phyloP scores from a whole-genome alignment of 2,888 invertebrate genomes.

The Clistopyga incitator region DNA sequence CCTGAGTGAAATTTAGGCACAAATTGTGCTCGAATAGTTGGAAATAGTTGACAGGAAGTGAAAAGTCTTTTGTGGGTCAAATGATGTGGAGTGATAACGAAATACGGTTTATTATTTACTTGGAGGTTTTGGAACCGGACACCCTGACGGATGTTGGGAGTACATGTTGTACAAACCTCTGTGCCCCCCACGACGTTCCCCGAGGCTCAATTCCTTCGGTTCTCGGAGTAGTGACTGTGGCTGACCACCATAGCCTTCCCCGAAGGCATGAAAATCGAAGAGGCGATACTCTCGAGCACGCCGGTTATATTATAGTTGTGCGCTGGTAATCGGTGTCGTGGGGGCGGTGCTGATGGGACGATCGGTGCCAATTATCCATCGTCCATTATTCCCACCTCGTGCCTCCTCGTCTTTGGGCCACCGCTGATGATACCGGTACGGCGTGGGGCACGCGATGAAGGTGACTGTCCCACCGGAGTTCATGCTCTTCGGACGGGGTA shows the following conservation, averaged over 20 bases:
- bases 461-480: constrained; percentile 6
- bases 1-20: too few species aligned
- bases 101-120: neutral
- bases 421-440: constrained; percentile 19
- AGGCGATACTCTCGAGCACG: constrained; percentile 16
- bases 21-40: too few species aligned
- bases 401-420: constrained; percentile 47
- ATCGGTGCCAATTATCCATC: constrained; percentile 70
- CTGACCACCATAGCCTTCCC: constrained; percentile 6
- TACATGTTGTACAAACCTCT: neutral
- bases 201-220: constrained; percentile 4
- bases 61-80: neutral
- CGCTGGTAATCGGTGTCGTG: constrained; percentile 64
- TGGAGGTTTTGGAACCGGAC: neutral
- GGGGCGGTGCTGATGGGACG: constrained; percentile 69
- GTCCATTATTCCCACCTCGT: constrained; percentile 66
- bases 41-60: too few species aligned
- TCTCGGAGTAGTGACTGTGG: neutral
- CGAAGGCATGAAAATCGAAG: constrained; percentile 45
- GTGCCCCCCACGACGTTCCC: constrained; percentile 37
- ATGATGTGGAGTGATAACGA: neutral
- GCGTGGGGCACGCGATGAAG: constrained; percentile 12
- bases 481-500: neutral
- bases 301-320: constrained; percentile 48
- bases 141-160: neutral